These are phyloP conservation scores for Drosophila acutilabella DNA, from an alignment of 2,888 invertebrate genomes.

Conservation along the genomic window DNA sequence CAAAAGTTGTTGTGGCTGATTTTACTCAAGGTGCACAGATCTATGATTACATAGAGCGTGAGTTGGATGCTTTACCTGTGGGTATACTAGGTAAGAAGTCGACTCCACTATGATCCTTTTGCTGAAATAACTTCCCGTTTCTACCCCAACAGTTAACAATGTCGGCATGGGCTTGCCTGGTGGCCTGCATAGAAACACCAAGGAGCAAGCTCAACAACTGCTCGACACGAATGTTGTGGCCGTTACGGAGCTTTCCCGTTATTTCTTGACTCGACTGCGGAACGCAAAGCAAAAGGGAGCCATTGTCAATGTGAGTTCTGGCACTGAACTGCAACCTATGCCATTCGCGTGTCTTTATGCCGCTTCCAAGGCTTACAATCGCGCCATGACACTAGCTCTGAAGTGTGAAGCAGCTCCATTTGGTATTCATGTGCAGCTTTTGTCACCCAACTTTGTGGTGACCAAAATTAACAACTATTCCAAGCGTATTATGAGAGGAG, in stretches of 20 bases:
- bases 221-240: constrained; percentile 95
- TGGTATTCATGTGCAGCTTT: constrained; percentile 93
- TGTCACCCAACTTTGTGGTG: constrained; percentile 92
- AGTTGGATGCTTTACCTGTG: constrained; percentile 90
- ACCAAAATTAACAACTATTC: constrained; percentile 96
- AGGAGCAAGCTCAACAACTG: constrained; percentile 90
- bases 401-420: constrained; percentile 90
- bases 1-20: constrained; percentile 90
- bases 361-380: constrained; percentile 92
- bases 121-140: background rate
- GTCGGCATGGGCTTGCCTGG: constrained; percentile 88
- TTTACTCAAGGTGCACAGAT: constrained; percentile 90
- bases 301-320: constrained; percentile 95
- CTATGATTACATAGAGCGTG: constrained; percentile 89
- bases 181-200: constrained; percentile 89
- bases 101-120: background rate
- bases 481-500: constrained; percentile 88
- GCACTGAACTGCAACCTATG: constrained; percentile 92
- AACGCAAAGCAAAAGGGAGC: constrained; percentile 89
- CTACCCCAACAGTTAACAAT: constrained; percentile 88
- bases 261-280: constrained; percentile 92
- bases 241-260: constrained; percentile 91
- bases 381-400: constrained; percentile 91
- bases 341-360: constrained; percentile 95
- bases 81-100: constrained; percentile 91